These are phyloP conservation scores for Pristionchus fissidentatus DNA, from an alignment of 2,888 invertebrate species.

Conservation along the genomic window DNA sequence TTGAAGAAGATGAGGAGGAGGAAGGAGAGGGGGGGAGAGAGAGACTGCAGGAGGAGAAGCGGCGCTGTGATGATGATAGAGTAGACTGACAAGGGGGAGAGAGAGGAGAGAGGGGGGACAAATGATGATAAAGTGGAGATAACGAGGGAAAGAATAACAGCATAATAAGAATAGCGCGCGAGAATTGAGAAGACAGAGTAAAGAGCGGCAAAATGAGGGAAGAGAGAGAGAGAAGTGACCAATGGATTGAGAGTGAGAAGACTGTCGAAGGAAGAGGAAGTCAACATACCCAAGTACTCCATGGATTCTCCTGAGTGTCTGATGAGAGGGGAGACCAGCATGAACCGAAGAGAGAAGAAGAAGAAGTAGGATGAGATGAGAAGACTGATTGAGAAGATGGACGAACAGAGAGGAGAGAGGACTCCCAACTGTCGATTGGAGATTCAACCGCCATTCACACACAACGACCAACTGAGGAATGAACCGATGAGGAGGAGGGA, in stretches of 20 bases:
- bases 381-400: slow-evolving; percentile 7
- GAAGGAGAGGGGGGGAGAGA: background rate
- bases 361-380: slow-evolving; percentile 16
- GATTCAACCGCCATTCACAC: slow-evolving; percentile 16
- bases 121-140: background rate
- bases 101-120: background rate
- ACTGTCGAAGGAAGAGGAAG: background rate
- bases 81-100: background rate
- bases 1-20: background rate
- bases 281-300: slow-evolving; percentile 28
- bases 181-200: background rate
- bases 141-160: slow-evolving; percentile 7
- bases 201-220: background rate
- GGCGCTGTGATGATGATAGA: too few species aligned
- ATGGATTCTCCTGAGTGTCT: slow-evolving; percentile 4
- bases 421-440: slow-evolving; percentile 40
- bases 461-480: background rate
- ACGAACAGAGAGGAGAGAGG: background rate
- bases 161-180: background rate
- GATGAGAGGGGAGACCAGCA: slow-evolving; percentile 41
- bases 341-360: slow-evolving; percentile 32
- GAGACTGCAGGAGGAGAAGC: too few species aligned
- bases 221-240: slow-evolving; percentile 17
- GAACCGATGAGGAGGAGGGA: background rate
- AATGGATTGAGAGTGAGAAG: background rate